These are phyloP conservation scores for Mionectes macconnelli DNA, from an alignment of 2,113 vertebrate species.

Conservation along the genomic window DNA sequence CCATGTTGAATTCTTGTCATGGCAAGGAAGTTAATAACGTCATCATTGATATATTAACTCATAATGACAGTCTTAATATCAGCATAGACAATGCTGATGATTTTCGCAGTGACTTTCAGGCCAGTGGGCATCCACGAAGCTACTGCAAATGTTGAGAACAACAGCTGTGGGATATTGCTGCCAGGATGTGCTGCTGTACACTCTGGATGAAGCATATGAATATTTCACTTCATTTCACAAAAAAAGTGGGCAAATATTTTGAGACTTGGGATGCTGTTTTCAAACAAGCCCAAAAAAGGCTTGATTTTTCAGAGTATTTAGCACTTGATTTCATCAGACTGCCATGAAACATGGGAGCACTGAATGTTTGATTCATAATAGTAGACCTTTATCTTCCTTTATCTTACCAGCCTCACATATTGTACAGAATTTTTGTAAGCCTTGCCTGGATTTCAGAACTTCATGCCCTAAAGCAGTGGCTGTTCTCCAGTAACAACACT, in stretches of 20 bases:
- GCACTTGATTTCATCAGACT: background rate
- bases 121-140: background rate
- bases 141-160: background rate
- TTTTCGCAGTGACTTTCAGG: background rate
- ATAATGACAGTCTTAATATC: background rate
- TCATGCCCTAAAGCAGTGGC: background rate
- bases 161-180: background rate
- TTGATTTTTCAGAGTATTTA: background rate
- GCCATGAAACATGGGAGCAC: background rate
- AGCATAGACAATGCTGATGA: background rate
- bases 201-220: background rate
- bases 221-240: background rate
- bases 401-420: background rate
- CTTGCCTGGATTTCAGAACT: background rate
- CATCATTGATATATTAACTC: background rate
- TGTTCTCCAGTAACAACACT: background rate
- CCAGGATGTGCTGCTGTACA: background rate
- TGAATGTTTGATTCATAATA: background rate
- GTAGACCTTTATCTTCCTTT: background rate
- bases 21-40: background rate
- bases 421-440: background rate
- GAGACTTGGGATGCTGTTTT: background rate
- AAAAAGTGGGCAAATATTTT: background rate
- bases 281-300: background rate
- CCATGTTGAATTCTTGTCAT: background rate